Evolutionary conservation across 2,113 vertebrate genomes (phyloP).

Genomic region (Myiagra hebetior): DNA sequence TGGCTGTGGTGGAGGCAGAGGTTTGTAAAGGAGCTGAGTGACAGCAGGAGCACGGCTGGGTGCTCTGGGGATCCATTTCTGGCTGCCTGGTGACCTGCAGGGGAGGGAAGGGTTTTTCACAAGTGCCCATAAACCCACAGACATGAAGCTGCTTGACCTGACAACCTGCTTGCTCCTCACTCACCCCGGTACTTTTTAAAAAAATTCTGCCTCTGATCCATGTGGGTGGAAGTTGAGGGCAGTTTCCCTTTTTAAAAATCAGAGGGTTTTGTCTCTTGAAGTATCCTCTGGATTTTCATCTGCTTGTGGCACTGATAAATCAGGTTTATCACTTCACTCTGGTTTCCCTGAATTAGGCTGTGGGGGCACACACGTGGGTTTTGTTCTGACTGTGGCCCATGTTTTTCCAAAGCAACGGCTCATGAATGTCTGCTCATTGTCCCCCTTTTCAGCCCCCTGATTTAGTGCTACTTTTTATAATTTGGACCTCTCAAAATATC

Average conservation of each 20-base stretch:
- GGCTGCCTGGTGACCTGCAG: accelerated
- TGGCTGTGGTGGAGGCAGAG: not conserved
- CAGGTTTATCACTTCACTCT: not conserved
- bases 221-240: not conserved
- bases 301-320: not conserved
- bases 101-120: not conserved
- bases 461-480: not conserved
- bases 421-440: not conserved
- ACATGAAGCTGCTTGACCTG: not conserved
- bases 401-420: not conserved
- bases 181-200: not conserved
- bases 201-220: not conserved
- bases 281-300: not conserved
- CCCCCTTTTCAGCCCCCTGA: not conserved
- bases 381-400: not conserved
- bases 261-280: not conserved
- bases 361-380: not conserved
- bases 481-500: not conserved
- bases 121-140: not conserved
- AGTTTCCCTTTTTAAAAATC: not conserved
- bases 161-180: not conserved
- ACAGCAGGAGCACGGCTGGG: not conserved
- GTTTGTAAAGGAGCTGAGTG: not conserved
- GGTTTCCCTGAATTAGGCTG: not conserved
- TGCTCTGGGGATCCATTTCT: not conserved